Conservation (phyloP, 1,140 invertebrate genomes). For the Camponotus vicinus region DNA sequence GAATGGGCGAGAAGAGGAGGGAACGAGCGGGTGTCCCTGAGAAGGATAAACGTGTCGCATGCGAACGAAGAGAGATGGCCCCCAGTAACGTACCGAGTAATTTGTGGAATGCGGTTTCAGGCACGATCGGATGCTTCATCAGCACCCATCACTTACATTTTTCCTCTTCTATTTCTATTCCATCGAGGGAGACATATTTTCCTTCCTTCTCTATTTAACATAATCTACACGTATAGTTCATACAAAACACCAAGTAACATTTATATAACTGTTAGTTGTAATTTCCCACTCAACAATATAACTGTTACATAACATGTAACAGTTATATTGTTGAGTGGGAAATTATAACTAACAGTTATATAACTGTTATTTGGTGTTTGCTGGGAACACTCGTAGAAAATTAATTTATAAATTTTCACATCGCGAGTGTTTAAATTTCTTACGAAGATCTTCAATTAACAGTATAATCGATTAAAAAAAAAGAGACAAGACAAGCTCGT, state of each 20-base stretch:
- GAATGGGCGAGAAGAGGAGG: constrained; percentile 42
- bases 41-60: constrained; percentile 60
- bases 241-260: no score
- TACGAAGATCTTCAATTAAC: not conserved
- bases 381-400: not conserved
- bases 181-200: not conserved
- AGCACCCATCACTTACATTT: not conserved
- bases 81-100: constrained; percentile 49
- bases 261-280: no score
- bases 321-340: no score
- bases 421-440: not conserved
- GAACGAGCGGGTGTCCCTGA: constrained; percentile 36
- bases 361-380: no score
- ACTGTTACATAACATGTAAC: no score
- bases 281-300: no score
- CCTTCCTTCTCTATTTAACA: not conserved
- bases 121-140: not conserved
- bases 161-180: not conserved
- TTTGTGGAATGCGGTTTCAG: not conserved
- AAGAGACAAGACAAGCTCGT: not conserved
- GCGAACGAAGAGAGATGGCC: constrained; percentile 51
- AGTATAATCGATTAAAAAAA: not conserved
- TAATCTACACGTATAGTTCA: not conserved
- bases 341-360: no score
- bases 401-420: constrained; percentile 13